Base-by-base conservation (phyloP, 2,888 invertebrate genomes). In the Merodon equestris region DNA sequence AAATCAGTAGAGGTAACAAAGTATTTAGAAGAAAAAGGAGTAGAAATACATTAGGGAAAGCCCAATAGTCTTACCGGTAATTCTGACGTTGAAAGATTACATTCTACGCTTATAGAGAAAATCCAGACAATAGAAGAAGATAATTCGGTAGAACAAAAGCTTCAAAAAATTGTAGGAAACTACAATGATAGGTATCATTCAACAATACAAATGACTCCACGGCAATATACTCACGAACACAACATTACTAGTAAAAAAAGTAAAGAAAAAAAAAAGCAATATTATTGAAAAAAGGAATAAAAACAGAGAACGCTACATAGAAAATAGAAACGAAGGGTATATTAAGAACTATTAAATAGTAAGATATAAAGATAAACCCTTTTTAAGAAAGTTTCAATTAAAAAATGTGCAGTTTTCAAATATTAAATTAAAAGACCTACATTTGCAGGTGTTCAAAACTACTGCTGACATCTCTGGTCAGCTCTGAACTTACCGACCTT, bases 121-220 rank as follows among this genome's bases (percentile, higher is more conserved):
- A 40, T 61, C 18, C 58, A 58, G 34, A 45, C 58, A 45, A 44
- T 58, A 44, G 45, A 19, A 27, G 45, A 45, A 58, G 27, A 27
- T 45, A 19, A 27, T n/a, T 44, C 45, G 19, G 19, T 45, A 45
- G 45, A 58, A 44, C 58, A 58, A 45, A 58, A 45, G 34, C 19
- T 58, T 14, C 58, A 45, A 45, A 45, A 19, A 58, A 34, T 27
- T 17, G 1, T 17, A 17, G 47, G 17, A 4, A n/a, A 47, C 9
- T 58, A 58, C 27, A 45, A 58, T 17, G 27, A 58, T 45, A 45
- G 58, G 34, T 58, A 58, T 19, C 58, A 58, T 13, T 44, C 45
- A 42, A 58, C 19, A 34, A 58, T 58, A 13, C 27, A 58, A 45
- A 58, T 45, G 44, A 44, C 58, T 7, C 42, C 58, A 42, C 40